phyloP scores from a whole-genome alignment of 2,797 vertebrate genomes.

The Gymnodraco acuticeps region DNA sequence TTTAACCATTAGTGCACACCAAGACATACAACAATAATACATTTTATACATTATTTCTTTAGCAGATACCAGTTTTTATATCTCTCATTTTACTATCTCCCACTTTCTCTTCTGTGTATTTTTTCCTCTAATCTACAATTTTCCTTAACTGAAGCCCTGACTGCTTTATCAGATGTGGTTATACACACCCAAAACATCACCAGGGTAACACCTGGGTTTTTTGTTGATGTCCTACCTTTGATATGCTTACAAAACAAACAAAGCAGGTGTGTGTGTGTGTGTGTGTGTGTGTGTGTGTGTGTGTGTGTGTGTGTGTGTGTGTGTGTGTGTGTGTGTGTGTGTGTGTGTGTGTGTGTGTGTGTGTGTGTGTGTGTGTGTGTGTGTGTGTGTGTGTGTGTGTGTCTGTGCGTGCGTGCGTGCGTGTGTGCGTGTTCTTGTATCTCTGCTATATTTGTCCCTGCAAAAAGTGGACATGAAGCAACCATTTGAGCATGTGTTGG shows the following conservation, averaged over 20 bases:
- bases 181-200: constrained; percentile 77
- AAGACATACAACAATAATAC: background rate
- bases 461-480: constrained; percentile 36
- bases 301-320: constrained; percentile 54
- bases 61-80: background rate
- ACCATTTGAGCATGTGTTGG: constrained; percentile 26
- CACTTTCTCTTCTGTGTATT: constrained; percentile 15
- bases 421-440: constrained; percentile 30
- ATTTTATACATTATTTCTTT: background rate
- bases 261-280: constrained; percentile 68
- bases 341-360: constrained; percentile 63
- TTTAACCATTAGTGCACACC: background rate
- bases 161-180: constrained; percentile 69
- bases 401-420: constrained; percentile 42
- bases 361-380: constrained; percentile 56
- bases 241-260: constrained; percentile 86
- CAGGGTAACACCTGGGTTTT: constrained; percentile 80
- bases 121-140: background rate
- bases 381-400: constrained; percentile 46
- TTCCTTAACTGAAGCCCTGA: constrained; percentile 16
- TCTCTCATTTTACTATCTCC: background rate
- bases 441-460: constrained; percentile 20
- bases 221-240: constrained; percentile 78
- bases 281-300: constrained; percentile 57
- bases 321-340: constrained; percentile 60